These are phyloP conservation scores for Plectropomus leopardus DNA, from an alignment of 2,113 vertebrate species.

Conservation along the genomic window DNA sequence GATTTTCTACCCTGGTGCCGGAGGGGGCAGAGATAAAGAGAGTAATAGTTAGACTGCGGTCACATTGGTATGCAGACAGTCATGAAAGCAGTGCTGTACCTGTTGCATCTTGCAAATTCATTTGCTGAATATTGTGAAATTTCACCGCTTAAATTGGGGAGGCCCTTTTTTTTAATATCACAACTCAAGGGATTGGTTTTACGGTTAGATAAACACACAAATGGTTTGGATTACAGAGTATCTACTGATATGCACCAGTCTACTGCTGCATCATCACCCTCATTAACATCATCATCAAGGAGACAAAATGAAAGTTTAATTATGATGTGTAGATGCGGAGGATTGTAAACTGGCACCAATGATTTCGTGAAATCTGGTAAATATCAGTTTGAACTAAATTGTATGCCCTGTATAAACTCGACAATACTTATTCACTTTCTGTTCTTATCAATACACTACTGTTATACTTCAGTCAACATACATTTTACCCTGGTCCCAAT, in stretches of 20 bases:
- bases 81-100: conserved; percentile 83
- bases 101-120: conserved; percentile 89
- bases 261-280: neutral
- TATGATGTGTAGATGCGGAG: neutral
- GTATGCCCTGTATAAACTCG: neutral
- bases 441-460: neutral
- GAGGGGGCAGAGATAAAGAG: conserved; percentile 82
- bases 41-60: conserved; percentile 89
- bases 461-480: neutral
- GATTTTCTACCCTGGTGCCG: conserved; percentile 82
- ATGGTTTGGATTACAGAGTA: conserved; percentile 15
- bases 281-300: conserved; percentile 3
- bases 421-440: neutral
- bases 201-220: conserved; percentile 36
- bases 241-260: neutral
- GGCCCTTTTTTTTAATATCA: conserved; percentile 48
- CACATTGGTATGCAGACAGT: conserved; percentile 87
- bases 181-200: conserved; percentile 26
- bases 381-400: conserved; percentile 15
- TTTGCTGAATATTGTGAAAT: conserved; percentile 85
- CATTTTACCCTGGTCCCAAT: neutral
- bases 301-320: neutral
- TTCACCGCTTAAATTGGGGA: conserved; percentile 76
- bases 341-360: conserved; percentile 1
- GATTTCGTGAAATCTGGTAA: conserved; percentile 7